Conservation (phyloP, 2,113 vertebrate genomes). For the Colossoma macropomum region DNA sequence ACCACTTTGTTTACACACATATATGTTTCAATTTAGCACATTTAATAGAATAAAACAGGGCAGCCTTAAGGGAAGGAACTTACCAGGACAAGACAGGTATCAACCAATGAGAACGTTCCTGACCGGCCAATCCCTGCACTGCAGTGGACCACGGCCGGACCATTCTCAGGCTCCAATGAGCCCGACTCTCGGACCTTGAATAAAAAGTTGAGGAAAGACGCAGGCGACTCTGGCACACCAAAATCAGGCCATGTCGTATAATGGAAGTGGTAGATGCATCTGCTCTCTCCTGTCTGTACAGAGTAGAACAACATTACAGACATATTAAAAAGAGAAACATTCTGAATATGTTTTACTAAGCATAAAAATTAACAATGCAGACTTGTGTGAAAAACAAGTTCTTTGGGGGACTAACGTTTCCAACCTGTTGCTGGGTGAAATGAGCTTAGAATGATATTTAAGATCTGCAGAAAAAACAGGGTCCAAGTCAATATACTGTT, state of each 20-base stretch:
- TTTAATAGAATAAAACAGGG: no score
- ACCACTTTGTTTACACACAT: no score
- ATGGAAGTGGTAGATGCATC: slow-evolving; percentile 96
- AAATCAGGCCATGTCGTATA: slow-evolving; percentile 99
- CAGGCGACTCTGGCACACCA: slow-evolving; percentile 95
- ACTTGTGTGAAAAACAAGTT: no score
- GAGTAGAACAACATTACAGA: neutral
- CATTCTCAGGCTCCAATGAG: slow-evolving; percentile 83
- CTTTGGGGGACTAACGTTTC: no score
- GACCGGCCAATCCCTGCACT: slow-evolving; percentile 96
- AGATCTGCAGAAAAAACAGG: no score
- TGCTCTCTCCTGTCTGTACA: slow-evolving; percentile 84
- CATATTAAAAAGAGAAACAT: neutral
- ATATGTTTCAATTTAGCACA: no score
- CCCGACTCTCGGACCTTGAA: slow-evolving; percentile 93
- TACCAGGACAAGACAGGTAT: slow-evolving; percentile 95
- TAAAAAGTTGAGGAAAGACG: slow-evolving; percentile 96
- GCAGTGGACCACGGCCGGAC: slow-evolving; percentile 92
- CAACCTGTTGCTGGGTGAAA: no score
- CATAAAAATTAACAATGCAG: no score
- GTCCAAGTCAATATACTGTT: no score
- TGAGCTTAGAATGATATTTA: no score
- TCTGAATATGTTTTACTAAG: no score
- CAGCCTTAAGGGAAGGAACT: slow-evolving; percentile 56
- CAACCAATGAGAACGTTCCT: slow-evolving; percentile 93